Base-by-base conservation (phyloP, 2,113 vertebrate species). In the Eulemur rufifrons region DNA sequence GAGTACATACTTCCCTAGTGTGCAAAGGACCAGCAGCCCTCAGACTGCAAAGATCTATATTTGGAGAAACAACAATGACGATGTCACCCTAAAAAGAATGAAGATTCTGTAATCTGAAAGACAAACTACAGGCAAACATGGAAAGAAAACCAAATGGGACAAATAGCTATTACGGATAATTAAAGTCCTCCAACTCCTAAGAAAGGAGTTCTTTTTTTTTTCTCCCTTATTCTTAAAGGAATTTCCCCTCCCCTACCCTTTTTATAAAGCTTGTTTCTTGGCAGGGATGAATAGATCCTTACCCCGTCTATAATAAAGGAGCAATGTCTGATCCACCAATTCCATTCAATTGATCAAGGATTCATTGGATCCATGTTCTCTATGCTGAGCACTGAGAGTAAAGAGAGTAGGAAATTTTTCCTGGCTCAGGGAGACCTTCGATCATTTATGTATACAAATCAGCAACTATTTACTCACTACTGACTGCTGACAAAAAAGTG, bases 41-140 rank as follows among this genome's bases (percentile, higher is more conserved):
- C 34, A 50, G 45, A 69, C 18, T 17, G 29, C 42, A 47, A 50
- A 39, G 68, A 63, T 80, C 87, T 91, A 27, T 71, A 64, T 93
- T 84, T 97, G 89, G 90, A 88, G 50, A 91, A 84, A 56, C n/a
- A 76, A 77, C 52, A 87, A 52, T 66, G 64, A 52, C 1, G n/a
- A 15, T 66, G 66, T 86, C 76, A 61, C 32, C 3, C 76, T 83
- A 27, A 39, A 54, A 78, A 87, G 89, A 90, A 84, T 83, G 34
- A 73, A 87, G 86, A 66, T 7, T 86, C 61, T 95, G 25, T 27
- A 18, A 66, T 63, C 39, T 68, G 63, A 87, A 87, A 56, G 64
- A 89, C 45, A 14, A 32, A 73, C n/a, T 59, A 3, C 9, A 77
- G 80, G 21, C 56, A 63, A 69, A 54, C 61, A 68, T 0, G 25